phyloP scores from a whole-genome alignment of 2,888 invertebrate species.

The Euzetes globulus region DNA sequence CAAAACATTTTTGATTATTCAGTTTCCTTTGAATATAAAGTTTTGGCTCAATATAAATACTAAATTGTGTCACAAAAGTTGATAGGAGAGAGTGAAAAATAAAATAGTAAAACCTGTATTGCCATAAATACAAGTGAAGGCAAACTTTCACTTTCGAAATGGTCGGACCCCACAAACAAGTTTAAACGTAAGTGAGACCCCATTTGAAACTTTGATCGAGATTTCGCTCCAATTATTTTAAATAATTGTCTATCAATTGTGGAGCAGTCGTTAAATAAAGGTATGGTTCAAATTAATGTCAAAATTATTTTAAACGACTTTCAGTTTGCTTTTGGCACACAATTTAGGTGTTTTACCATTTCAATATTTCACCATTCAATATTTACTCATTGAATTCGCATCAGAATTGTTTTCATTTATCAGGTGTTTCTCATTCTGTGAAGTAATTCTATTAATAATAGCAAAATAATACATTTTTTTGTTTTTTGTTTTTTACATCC shows the following conservation, averaged over 20 bases:
- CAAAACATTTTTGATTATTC: neutral
- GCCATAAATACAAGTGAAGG: neutral
- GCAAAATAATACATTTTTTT: no score
- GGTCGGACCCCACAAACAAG: neutral
- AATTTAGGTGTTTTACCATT: no score
- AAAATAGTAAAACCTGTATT: neutral
- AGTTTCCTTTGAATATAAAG: neutral
- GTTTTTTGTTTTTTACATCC: no score
- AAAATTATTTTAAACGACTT: no score
- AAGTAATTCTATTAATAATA: no score
- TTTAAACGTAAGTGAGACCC: neutral
- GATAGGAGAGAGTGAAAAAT: neutral
- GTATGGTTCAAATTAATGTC: no score
- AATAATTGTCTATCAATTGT: neutral
- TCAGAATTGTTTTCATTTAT: no score
- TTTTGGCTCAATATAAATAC: neutral
- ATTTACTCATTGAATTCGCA: no score
- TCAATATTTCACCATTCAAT: no score
- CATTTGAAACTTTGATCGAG: neutral
- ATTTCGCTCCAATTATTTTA: neutral
- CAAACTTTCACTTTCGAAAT: slow-evolving; percentile 19
- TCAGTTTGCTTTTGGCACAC: no score
- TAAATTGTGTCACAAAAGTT: slow-evolving; percentile 20
- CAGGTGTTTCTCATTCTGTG: neutral
- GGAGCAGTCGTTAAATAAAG: no score